Base-by-base conservation (phyloP, 2,888 invertebrate species). In the Cacoxenus indagator region DNA sequence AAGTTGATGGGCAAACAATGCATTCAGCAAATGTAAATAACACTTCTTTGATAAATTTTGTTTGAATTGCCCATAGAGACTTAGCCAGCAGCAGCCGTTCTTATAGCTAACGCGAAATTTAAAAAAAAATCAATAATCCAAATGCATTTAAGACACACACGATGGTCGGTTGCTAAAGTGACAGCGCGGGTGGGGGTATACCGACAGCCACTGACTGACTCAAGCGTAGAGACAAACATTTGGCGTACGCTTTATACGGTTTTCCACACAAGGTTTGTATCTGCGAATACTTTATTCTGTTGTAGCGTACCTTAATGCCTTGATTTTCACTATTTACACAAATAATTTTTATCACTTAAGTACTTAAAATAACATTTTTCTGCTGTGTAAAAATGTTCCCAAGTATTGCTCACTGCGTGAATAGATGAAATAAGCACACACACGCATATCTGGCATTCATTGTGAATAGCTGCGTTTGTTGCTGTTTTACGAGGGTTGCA, bases 331-430 rank as follows among this genome's bases (percentile, higher is more conserved):
- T 69, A 26, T 67, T 67, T 54, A 64, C 57, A 64, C 59, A 70
- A 26, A 1, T 19, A 9, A 65, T 61, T 61, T 27, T 27, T 57
- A 57, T 29, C 67, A 37, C 61, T 67, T 62, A 66, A 67, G 64
- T 64, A 72, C 68, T 71, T 74, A 75, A 72, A 68, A 71, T 69
- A 66, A 70, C 78, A 78, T 80, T 78, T 76, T 80, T 75, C 72
- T 9, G 26, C 43, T 14, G 29, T 22, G 37, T 24, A 22, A 62
- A 31, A 62, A 62, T 37, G 45, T 62, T 62, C 29, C 17, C 22
- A 48, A 48, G 48, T 48, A 22, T 22, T 9, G 8, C 26, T 26
- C 54, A 11, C 9, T 9, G 31, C 5, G 9, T 31, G 31, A 31
- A 31, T 31, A 5, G 9, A 9, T 31, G 6, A 5, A 31, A 31